Conservation (phyloP, 1,140 invertebrate genomes). For the Drosophila saltans region DNA sequence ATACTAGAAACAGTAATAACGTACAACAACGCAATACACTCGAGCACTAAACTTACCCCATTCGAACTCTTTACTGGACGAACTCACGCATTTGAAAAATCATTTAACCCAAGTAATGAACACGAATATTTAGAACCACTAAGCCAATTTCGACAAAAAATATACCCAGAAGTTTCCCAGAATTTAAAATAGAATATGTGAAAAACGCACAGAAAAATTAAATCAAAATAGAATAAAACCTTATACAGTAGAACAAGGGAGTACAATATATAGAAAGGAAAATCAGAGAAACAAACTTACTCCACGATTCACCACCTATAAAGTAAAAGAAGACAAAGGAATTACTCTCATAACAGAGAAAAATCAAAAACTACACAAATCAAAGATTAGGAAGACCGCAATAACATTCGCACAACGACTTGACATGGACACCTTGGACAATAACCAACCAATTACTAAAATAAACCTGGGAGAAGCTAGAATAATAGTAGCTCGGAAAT, state of each 20-base stretch:
- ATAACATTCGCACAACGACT: not conserved
- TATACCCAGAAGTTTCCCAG: too few species aligned
- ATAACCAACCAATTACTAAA: not conserved
- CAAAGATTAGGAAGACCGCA: not conserved
- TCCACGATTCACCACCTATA: not conserved
- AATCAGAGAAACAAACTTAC: not conserved
- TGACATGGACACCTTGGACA: too few species aligned
- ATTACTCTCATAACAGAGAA: not conserved
- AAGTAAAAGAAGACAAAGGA: constrained; percentile 1
- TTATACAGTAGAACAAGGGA: not conserved
- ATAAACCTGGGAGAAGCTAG: not conserved
- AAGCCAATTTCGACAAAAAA: too few species aligned
- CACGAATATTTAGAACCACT: too few species aligned
- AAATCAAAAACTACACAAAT: constrained; percentile 5
- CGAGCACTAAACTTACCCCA: not conserved
- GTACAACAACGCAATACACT: not conserved
- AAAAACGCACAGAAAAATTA: not conserved
- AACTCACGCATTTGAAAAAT: not conserved
- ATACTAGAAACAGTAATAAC: not conserved
- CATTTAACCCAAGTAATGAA: too few species aligned
- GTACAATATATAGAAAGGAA: not conserved
- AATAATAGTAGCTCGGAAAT: too few species aligned
- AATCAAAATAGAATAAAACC: not conserved
- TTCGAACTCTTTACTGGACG: not conserved
- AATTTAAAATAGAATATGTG: too few species aligned